phyloP scores from a whole-genome alignment of 2,113 vertebrate genomes.

The Nesogale talazaci region DNA sequence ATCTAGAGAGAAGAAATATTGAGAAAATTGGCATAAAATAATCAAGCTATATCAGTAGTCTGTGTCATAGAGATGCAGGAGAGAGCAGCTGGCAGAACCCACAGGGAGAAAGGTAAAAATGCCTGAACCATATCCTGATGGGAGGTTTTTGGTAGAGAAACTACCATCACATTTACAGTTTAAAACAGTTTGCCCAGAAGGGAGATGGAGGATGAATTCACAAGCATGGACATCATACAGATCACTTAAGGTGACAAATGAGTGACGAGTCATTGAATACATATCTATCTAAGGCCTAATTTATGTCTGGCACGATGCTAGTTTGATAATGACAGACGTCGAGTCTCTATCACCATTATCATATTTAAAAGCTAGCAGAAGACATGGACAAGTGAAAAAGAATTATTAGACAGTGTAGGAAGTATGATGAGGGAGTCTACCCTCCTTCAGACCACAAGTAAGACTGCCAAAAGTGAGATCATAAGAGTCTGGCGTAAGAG shows the following conservation, averaged over 20 bases:
- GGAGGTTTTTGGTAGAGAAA: background rate
- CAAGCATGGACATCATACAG: background rate
- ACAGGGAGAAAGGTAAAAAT: background rate
- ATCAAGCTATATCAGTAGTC: background rate
- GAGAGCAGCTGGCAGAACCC: background rate
- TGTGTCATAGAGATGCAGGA: background rate
- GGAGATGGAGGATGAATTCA: background rate
- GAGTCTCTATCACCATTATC: background rate
- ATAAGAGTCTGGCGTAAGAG: background rate
- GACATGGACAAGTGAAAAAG: background rate
- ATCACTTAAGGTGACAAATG: background rate
- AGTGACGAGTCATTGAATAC: conserved; percentile 13
- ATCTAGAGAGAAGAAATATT: background rate
- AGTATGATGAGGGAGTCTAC: background rate
- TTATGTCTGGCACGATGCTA: background rate
- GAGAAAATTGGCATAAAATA: background rate
- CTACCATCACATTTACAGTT: background rate
- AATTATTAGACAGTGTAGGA: background rate
- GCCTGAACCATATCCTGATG: background rate
- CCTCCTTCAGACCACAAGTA: background rate
- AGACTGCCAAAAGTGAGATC: background rate
- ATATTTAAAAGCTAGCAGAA: background rate
- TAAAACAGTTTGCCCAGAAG: background rate
- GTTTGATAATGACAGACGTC: background rate
- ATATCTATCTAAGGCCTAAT: background rate